phyloP scores from a whole-genome alignment of 2,888 invertebrate genomes.

The Parelbella ahira region DNA sequence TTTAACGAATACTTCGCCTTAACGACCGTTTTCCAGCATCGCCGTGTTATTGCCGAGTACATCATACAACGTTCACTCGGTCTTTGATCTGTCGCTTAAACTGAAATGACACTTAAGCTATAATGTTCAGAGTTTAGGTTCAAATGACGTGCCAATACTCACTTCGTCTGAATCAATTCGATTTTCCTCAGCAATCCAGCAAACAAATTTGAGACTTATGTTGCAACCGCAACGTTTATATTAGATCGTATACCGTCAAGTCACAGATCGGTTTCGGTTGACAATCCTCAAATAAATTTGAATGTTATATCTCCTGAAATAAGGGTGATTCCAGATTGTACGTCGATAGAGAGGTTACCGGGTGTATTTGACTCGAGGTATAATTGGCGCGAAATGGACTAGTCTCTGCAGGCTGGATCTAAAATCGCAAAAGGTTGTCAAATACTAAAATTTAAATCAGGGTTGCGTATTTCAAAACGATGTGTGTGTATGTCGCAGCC shows the following conservation, averaged over 20 bases:
- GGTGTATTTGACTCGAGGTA: constrained; percentile 67
- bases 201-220: constrained; percentile 6
- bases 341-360: constrained; percentile 34
- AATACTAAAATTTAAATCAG: not conserved
- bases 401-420: constrained; percentile 48
- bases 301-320: constrained; percentile 1
- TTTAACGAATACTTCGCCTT: constrained; percentile 53
- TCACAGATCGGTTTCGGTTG: not conserved
- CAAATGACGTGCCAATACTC: constrained; percentile 37
- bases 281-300: constrained; percentile 7
- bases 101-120: constrained; percentile 40
- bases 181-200: constrained; percentile 28
- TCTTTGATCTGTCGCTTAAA: constrained; percentile 58
- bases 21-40: constrained; percentile 64
- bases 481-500: no score
- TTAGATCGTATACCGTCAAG: not conserved
- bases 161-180: constrained; percentile 47
- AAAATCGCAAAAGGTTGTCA: constrained; percentile 24
- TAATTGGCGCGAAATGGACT: constrained; percentile 75
- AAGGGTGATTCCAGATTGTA: constrained; percentile 28
- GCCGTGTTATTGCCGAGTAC: constrained; percentile 64
- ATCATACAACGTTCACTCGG: constrained; percentile 54
- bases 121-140: constrained; percentile 42
- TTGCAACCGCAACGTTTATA: not conserved
- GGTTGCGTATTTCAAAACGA: no score